Evolutionary conservation across 2,888 invertebrate species (phyloP).

Genomic region (Liopterus haemorrhoidalis): DNA sequence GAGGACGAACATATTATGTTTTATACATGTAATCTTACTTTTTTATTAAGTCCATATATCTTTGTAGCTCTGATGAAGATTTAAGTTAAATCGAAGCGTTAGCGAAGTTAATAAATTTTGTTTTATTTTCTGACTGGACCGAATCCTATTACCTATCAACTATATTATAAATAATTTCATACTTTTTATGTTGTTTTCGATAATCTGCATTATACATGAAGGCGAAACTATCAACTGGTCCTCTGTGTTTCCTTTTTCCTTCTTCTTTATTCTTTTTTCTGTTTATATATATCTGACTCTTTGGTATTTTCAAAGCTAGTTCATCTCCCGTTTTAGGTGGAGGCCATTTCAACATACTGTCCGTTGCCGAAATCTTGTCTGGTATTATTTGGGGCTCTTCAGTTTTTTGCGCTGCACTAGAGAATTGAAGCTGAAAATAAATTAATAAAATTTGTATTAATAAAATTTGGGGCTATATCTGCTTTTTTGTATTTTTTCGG

Average conservation of each 20-base stretch:
- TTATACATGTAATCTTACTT: no score
- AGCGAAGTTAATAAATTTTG: no score
- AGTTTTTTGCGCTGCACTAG: no score
- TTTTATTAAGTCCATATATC: background rate
- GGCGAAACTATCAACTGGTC: conserved; percentile 15
- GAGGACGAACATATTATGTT: no score
- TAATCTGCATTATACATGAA: conserved; percentile 13
- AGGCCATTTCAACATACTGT: conserved; percentile 37
- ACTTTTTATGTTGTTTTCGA: conserved; percentile 4
- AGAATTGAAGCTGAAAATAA: background rate
- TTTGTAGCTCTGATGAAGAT: no score
- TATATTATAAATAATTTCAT: no score
- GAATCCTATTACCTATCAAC: no score
- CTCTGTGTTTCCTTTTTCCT: background rate
- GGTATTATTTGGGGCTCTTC: conserved; percentile 37
- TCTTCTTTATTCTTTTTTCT: conserved; percentile 20
- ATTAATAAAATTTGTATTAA: background rate
- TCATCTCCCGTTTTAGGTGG: conserved; percentile 36
- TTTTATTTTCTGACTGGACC: no score
- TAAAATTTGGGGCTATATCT: background rate
- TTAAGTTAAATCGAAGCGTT: no score
- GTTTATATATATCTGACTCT: conserved; percentile 43
- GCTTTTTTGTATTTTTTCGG: background rate
- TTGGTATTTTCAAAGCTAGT: conserved; percentile 38
- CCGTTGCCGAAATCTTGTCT: conserved; percentile 36